Evolutionary conservation across 1,140 invertebrate species (phyloP).

Genomic region (Leucophenga varia): DNA sequence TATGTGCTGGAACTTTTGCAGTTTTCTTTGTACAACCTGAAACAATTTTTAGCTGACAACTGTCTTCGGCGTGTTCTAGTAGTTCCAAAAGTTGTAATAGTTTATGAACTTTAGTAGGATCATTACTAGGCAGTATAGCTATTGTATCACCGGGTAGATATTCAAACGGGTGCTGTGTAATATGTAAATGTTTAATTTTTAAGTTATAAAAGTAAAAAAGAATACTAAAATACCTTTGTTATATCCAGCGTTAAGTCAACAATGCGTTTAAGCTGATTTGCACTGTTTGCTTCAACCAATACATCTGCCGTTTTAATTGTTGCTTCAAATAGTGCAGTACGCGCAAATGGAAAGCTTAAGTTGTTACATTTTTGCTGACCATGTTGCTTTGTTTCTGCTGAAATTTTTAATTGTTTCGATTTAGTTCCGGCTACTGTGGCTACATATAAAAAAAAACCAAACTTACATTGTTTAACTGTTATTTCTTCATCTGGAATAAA

Average conservation of each 20-base stretch:
- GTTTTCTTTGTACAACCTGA: conserved; percentile 32
- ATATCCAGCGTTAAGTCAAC: conserved; percentile 31
- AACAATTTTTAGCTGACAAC: conserved; percentile 16
- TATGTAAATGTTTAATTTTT: no score
- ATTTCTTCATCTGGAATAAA: conserved; percentile 20
- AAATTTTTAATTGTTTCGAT: not conserved
- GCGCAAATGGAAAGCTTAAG: conserved; percentile 35
- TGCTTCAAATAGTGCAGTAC: conserved; percentile 10
- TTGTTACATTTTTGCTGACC: conserved; percentile 28
- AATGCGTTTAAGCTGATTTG: conserved; percentile 29
- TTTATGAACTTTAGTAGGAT: conserved; percentile 9
- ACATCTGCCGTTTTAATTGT: conserved; percentile 15
- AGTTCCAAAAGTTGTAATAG: conserved; percentile 28
- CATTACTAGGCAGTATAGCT: conserved; percentile 36
- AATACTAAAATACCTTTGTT: no score
- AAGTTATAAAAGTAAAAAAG: no score
- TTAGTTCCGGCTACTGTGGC: no score
- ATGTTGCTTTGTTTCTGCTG: conserved; percentile 4
- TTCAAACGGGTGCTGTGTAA: not conserved
- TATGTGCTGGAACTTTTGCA: conserved; percentile 46
- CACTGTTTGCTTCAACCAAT: conserved; percentile 22
- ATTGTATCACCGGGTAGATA: conserved; percentile 46
- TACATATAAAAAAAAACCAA: no score
- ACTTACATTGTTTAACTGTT: not conserved
- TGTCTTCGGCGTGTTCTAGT: conserved; percentile 20